Base-by-base conservation (phyloP, 1,140 invertebrate genomes). In the Cecropterus lyciades region DNA sequence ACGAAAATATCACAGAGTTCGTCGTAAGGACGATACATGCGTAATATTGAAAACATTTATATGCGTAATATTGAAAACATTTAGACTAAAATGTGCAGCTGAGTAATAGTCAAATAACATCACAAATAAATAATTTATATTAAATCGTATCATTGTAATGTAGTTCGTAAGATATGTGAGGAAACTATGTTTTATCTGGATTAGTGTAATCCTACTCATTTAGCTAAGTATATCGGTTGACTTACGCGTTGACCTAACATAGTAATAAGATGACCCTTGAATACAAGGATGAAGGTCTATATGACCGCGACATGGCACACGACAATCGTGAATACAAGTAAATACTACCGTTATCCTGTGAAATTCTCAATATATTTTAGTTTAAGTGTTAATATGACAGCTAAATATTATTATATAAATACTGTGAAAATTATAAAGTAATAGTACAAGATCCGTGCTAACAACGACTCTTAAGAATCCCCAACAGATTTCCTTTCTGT, bases 321-420 rank as follows among this genome's bases (percentile, higher is more conserved):
- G 20, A 24, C 20, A 3, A 24, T 24, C 20, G 20, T 33, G 6
- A 9, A 8, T 33, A 33, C 6, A 33, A 33, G 9, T 33, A 33
- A 9, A 33, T 33, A 8, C n/a, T n/a, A n/a, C n/a, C 30, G n/a
- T 40, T n/a, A 3, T 40, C 37, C 37, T 40, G 37, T n/a, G 37
- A 40, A n/a, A 48, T 48, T 48, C 45, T 48, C 45, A 48, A 48
- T 17, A 11, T 48, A 48, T 17, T 48, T 8, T 17, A 48, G 45
- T 48, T 11, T 48, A 48, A 48, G 45, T 48, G 15, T 20, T 48
- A 9, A 20, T 10, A 48, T 48, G 45, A 48, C 15, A 48, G 45
- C 15, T 17, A 48, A 48, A 24, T 24, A 24, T 24, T 3, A 24
- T 5, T 24, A 24, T 24, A 5, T 24, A 24, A 24, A 24, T 24